phyloP scores from a whole-genome alignment of 2,888 invertebrate genomes.

The Epirrhoe tristata region DNA sequence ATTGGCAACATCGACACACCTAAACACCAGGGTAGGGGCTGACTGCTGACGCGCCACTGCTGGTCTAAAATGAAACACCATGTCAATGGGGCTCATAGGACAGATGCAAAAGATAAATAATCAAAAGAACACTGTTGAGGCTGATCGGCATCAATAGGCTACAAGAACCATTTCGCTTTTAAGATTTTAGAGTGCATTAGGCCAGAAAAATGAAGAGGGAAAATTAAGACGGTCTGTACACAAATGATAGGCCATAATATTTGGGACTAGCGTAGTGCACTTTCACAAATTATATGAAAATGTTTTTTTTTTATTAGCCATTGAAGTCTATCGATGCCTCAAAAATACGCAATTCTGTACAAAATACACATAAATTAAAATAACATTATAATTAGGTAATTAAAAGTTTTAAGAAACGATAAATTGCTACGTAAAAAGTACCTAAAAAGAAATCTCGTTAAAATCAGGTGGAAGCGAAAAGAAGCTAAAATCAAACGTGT shows the following conservation, averaged over 20 bases:
- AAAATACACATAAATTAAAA: conserved; percentile 16
- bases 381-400: conserved; percentile 17
- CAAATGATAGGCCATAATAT: neutral
- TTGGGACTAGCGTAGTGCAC: neutral
- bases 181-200: neutral
- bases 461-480: conserved; percentile 48
- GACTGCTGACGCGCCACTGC: conserved; percentile 86
- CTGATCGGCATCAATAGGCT: conserved; percentile 15
- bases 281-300: neutral
- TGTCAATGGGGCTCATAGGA: conserved; percentile 71
- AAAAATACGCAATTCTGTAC: conserved; percentile 11
- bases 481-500: conserved; percentile 47
- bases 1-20: conserved; percentile 85
- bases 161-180: neutral
- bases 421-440: conserved; percentile 36
- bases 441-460: conserved; percentile 41
- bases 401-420: conserved; percentile 19
- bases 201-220: neutral
- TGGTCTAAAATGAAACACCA: conserved; percentile 85
- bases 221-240: neutral
- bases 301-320: neutral
- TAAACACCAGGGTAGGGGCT: conserved; percentile 85
- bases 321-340: conserved; percentile 12
- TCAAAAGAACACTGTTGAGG: conserved; percentile 13
- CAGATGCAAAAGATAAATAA: conserved; percentile 48